A percentile compares a stretch with the other conserved stretches of the same genome.
Conservation (phyloP, 2,888 invertebrate species). For the Eurytoma adleriae region DNA sequence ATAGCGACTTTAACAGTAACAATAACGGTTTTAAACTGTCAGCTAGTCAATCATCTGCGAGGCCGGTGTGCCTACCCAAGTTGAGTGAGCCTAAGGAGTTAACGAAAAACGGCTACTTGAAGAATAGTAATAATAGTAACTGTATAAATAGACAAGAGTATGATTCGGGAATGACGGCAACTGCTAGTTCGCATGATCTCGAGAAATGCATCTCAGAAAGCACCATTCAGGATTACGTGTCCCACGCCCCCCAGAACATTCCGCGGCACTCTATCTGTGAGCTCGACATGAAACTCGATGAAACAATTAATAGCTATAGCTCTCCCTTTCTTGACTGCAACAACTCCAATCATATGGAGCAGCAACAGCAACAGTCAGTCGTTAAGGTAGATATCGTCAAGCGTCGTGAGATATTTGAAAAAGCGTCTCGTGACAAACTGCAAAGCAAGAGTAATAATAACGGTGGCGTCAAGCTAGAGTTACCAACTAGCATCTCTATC, state of each 20-base stretch:
- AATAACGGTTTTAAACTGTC: too few species aligned
- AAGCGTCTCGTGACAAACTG: slow-evolving; percentile 76
- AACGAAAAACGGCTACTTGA: slow-evolving; percentile 57
- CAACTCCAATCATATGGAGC: slow-evolving; percentile 6
- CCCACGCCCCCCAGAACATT: slow-evolving; percentile 79
- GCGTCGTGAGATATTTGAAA: slow-evolving; percentile 89
- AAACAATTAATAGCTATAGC: slow-evolving; percentile 43
- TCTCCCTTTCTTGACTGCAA: slow-evolving; percentile 67
- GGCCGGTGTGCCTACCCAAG: too few species aligned
- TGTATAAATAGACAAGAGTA: slow-evolving; percentile 76
- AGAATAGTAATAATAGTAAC: slow-evolving; percentile 63
- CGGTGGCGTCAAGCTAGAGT: slow-evolving; percentile 75
- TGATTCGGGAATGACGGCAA: slow-evolving; percentile 83
- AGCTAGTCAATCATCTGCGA: too few species aligned
- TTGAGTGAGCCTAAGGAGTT: too few species aligned
- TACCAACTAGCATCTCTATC: slow-evolving; percentile 82
- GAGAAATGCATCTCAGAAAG: slow-evolving; percentile 92
- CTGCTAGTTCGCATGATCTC: slow-evolving; percentile 83
- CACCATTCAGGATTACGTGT: slow-evolving; percentile 91
- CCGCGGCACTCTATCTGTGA: slow-evolving; percentile 71
- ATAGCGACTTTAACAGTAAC: background rate
- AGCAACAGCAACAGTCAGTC: slow-evolving; percentile 78
- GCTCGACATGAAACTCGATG: slow-evolving; percentile 67
- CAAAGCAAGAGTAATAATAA: slow-evolving; percentile 67
- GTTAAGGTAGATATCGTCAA: slow-evolving; percentile 88